A percentile compares a stretch with the other conserved stretches of the same genome.
Evolutionary conservation across 2,113 vertebrate species (phyloP).

Genomic region (Gobius niger): DNA sequence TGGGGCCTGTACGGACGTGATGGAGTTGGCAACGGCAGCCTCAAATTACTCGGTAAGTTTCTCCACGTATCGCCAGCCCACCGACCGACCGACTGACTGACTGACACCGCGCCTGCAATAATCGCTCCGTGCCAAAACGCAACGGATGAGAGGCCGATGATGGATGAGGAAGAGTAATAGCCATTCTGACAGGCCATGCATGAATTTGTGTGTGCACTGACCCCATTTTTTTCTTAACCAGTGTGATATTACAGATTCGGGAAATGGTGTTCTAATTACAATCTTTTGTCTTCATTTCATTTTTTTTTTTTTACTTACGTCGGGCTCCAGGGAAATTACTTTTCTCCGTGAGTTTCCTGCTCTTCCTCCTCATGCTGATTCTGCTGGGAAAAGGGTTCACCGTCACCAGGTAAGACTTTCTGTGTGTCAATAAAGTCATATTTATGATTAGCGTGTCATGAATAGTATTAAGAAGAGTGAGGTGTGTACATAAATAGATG

Average conservation of each 20-base stretch:
- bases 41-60: conserved; percentile 88
- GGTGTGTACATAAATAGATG: neutral
- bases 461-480: neutral
- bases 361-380: conserved; percentile 92
- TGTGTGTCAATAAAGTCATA: neutral
- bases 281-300: conserved; percentile 28
- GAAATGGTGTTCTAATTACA: conserved; percentile 69
- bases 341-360: conserved; percentile 91
- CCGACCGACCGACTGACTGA: conserved; percentile 16
- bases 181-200: conserved; percentile 20
- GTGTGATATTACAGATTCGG: conserved; percentile 54
- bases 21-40: conserved; percentile 84
- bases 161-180: conserved; percentile 22
- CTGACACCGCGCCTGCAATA: conserved; percentile 35
- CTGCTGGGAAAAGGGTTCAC: conserved; percentile 93
- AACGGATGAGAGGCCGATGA: conserved; percentile 39
- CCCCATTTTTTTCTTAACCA: conserved; percentile 53
- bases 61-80: conserved; percentile 5
- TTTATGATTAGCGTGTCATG: conserved; percentile 1
- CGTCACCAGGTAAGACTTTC: conserved; percentile 80
- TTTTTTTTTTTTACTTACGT: conserved; percentile 42
- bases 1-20: conserved; percentile 89
- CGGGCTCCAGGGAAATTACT: conserved; percentile 86
- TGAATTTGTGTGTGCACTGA: conserved; percentile 40
- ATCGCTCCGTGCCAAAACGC: conserved; percentile 31